Conservation (phyloP, 2,113 vertebrate species). For the Malurus elegans region DNA sequence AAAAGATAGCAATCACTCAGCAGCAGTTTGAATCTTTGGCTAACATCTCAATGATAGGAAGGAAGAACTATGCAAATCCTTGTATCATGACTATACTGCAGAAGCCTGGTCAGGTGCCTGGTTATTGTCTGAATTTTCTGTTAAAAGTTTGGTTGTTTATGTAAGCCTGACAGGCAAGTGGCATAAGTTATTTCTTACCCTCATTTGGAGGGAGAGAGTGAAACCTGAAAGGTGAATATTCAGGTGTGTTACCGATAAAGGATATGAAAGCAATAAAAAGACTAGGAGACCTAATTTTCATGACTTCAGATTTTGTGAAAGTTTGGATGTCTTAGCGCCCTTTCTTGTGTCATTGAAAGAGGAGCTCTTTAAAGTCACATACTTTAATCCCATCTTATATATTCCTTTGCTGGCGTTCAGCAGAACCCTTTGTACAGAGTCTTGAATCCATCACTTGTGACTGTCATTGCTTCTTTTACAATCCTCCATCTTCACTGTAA, state of each 20-base stretch:
- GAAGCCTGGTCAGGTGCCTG: not conserved
- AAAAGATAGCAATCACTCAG: not conserved
- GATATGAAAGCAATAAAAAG: not conserved
- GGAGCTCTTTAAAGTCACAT: not conserved
- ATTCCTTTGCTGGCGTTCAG: not conserved
- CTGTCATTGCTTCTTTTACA: not conserved
- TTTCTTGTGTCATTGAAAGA: not conserved
- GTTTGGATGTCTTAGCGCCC: not conserved
- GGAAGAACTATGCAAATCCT: not conserved
- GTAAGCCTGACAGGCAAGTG: not conserved
- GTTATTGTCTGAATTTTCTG: not conserved
- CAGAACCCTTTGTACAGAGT: not conserved
- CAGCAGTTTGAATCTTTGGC: not conserved
- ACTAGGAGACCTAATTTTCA: not conserved
- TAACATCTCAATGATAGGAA: not conserved
- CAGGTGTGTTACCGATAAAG: not conserved
- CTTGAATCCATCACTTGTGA: not conserved
- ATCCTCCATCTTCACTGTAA: not conserved
- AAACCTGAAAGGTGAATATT: not conserved
- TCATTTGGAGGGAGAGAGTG: not conserved
- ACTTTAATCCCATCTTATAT: not conserved
- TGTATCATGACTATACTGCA: not conserved
- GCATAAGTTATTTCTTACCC: not conserved
- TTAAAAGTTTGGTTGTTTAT: not conserved
- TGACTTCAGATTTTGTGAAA: not conserved